A percentile compares a stretch with the other conserved stretches of the same genome.
These are phyloP conservation scores for Clivina fossor DNA, from an alignment of 2,888 invertebrate genomes.

Conservation along the genomic window DNA sequence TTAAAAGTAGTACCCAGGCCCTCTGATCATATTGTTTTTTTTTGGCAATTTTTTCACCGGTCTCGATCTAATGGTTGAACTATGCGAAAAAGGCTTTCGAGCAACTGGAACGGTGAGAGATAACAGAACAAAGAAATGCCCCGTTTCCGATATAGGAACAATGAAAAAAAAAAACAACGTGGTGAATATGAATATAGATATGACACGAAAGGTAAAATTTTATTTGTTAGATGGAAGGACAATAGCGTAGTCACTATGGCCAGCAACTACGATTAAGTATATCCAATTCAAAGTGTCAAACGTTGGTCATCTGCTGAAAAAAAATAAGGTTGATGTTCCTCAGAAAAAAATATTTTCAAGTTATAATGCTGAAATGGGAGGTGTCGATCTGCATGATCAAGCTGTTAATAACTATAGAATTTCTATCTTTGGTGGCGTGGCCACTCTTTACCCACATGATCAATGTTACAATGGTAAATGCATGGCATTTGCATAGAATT, in stretches of 20 bases:
- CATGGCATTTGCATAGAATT: slow-evolving; percentile 1
- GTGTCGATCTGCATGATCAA: slow-evolving; percentile 6
- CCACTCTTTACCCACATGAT: slow-evolving; percentile 7
- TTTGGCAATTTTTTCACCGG: background rate
- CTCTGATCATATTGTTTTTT: background rate
- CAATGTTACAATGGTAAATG: slow-evolving; percentile 5
- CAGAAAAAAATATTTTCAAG: slow-evolving; percentile 11
- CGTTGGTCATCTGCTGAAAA: slow-evolving; percentile 1
- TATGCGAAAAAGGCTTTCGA: background rate
- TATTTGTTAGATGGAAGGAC: slow-evolving; percentile 13
- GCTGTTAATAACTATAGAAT: slow-evolving; percentile 4
- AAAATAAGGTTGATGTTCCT: slow-evolving; percentile 5
- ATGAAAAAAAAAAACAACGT: slow-evolving; percentile 5
- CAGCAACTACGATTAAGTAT: slow-evolving; percentile 4
- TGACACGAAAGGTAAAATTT: slow-evolving; percentile 7
- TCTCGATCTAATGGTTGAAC: background rate
- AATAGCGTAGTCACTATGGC: slow-evolving; percentile 10
- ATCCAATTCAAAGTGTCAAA: slow-evolving; percentile 4
- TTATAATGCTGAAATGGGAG: slow-evolving; percentile 9
- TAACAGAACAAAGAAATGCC: slow-evolving; percentile 6
- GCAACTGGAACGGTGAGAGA: slow-evolving; percentile 12
- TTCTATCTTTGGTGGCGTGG: too few species aligned
- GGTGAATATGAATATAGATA: slow-evolving; percentile 5
- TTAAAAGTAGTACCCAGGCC: background rate
- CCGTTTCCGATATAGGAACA: background rate